A percentile compares a stretch with the other conserved stretches of the same genome.
These are phyloP conservation scores for Hippocampus abdominalis DNA, from an alignment of 2,113 vertebrate species.

Conservation along the genomic window DNA sequence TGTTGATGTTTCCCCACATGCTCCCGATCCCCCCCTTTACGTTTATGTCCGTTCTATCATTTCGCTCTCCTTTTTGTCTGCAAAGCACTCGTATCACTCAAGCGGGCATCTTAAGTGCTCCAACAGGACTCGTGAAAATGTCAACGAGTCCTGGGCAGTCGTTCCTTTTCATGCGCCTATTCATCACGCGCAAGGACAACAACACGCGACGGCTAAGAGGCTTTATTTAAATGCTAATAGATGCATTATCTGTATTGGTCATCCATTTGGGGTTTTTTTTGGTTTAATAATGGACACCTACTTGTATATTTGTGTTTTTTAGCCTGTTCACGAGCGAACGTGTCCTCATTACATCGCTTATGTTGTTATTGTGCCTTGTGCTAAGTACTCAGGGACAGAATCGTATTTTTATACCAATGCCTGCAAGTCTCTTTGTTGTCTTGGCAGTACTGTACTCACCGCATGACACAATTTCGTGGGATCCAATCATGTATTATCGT, in stretches of 20 bases:
- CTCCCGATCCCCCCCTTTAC: constrained; percentile 21
- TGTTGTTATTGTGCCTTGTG: constrained; percentile 29
- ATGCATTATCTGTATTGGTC: constrained; percentile 51
- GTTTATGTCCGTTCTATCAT: constrained; percentile 40
- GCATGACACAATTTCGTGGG: neutral
- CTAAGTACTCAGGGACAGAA: constrained; percentile 16
- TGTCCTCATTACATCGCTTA: constrained; percentile 11
- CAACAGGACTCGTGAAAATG: constrained; percentile 67
- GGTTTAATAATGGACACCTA: constrained; percentile 19
- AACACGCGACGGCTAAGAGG: constrained; percentile 60
- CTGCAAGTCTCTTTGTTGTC: constrained; percentile 11
- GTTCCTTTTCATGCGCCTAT: constrained; percentile 52
- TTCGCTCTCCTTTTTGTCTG: constrained; percentile 32
- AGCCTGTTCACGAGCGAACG: constrained; percentile 20
- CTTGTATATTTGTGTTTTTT: constrained; percentile 28
- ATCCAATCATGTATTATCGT: neutral
- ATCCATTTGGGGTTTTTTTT: constrained; percentile 25
- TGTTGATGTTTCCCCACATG: neutral
- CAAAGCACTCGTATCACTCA: constrained; percentile 56
- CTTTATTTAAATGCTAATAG: constrained; percentile 62
- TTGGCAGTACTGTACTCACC: neutral
- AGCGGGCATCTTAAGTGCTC: constrained; percentile 62
- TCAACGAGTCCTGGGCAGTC: constrained; percentile 44
- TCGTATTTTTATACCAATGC: constrained; percentile 16
- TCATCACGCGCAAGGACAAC: constrained; percentile 51